Evolutionary conservation across 2,113 vertebrate genomes (phyloP).

Genomic region (Struthio camelus): DNA sequence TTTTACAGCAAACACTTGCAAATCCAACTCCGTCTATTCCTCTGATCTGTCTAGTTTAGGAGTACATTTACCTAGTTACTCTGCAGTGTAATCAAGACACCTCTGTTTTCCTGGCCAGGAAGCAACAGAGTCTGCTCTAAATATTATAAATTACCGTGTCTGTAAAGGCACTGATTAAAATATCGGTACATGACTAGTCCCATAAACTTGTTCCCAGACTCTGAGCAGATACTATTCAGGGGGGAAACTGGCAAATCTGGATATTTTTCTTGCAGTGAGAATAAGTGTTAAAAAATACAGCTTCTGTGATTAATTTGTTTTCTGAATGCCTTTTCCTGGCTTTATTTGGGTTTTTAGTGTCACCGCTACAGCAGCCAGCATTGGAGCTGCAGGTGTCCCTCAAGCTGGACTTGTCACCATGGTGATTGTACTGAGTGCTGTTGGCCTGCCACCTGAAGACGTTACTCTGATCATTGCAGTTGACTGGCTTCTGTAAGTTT

Average conservation of each 20-base stretch:
- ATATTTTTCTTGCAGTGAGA: not conserved
- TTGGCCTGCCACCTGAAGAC: conserved; percentile 91
- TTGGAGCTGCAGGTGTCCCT: conserved; percentile 95
- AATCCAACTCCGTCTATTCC: not conserved
- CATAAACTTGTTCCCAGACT: not conserved
- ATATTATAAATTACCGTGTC: not conserved
- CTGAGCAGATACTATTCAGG: not conserved
- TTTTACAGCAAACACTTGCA: not conserved
- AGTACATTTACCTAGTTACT: not conserved
- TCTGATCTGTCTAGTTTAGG: not conserved
- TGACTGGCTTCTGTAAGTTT: conserved; percentile 98
- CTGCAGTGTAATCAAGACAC: not conserved
- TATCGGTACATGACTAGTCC: not conserved
- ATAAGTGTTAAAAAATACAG: not conserved
- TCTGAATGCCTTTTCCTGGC: conserved; percentile 34
- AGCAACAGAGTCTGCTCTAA: not conserved
- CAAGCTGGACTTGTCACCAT: conserved; percentile 98
- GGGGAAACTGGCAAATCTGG: not conserved
- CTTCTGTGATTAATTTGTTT: not conserved
- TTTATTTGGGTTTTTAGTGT: conserved; percentile 79
- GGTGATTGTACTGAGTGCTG: conserved; percentile 95
- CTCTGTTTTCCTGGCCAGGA: not conserved
- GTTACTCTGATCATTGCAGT: conserved; percentile 97
- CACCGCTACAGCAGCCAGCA: conserved; percentile 94
- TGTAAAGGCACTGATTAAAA: not conserved